Evolutionary conservation across 2,113 vertebrate genomes (phyloP).

Genomic region (Esox niger): DNA sequence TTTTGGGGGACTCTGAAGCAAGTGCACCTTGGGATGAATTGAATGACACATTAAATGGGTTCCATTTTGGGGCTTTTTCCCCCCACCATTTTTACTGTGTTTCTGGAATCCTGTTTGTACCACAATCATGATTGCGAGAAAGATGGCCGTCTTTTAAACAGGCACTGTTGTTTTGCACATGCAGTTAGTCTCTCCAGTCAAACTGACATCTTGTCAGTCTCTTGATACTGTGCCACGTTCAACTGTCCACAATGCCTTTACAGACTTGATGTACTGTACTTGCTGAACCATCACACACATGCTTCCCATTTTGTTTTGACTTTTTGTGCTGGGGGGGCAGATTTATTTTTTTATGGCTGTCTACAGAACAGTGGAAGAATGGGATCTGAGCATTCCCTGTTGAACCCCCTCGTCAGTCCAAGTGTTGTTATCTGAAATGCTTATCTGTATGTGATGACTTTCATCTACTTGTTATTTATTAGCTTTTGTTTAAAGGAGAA

Average conservation of each 20-base stretch:
- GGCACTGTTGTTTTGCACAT: not conserved
- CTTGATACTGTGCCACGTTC: conserved; percentile 41
- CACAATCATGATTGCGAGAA: conserved; percentile 32
- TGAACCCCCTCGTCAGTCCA: conserved; percentile 27
- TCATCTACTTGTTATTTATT: conserved; percentile 65
- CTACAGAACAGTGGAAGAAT: not conserved
- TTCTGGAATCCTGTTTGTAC: conserved; percentile 38
- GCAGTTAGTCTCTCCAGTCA: not conserved
- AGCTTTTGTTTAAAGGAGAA: conserved; percentile 54
- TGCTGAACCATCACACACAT: conserved; percentile 21
- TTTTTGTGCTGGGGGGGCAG: conserved; percentile 26
- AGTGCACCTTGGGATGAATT: conserved; percentile 55
- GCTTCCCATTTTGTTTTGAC: conserved; percentile 35
- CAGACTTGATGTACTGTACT: conserved; percentile 33
- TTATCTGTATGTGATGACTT: conserved; percentile 34
- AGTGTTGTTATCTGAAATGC: conserved; percentile 39
- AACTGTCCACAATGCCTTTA: conserved; percentile 55
- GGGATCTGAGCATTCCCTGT: conserved; percentile 20
- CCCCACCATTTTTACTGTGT: not conserved
- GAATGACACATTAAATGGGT: conserved; percentile 1
- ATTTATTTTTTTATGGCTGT: conserved; percentile 60
- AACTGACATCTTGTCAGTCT: conserved; percentile 15
- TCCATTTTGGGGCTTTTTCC: conserved; percentile 13
- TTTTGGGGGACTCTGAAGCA: conserved; percentile 27
- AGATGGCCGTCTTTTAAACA: conserved; percentile 10